Evolutionary conservation across 2,113 vertebrate genomes (phyloP), one percentile per base, ranked within the genome.

Genomic region (Sinocyclocheilus anshuiensis): DNA sequence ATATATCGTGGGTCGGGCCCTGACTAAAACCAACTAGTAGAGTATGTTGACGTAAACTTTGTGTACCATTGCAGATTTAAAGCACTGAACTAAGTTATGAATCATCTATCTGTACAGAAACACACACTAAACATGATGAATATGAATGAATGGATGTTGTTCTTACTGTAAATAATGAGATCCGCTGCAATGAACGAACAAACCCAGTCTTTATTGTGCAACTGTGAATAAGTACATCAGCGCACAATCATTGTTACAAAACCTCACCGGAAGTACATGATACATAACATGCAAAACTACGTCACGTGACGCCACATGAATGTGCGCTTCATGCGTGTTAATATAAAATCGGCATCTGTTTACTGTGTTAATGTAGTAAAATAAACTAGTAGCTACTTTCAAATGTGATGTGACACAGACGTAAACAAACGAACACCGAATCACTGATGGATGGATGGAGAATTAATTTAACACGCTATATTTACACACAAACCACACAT

Each of bases 201-300:
- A 45, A 45, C 42, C 10, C 59, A 48, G 22, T 24, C 59, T 42
- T 63, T 61, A n/a, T 12, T 65, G 61, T 26, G 12, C 4, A 65
- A 13, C n/a, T 29, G 48, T 57, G 6, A 9, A 18, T 29, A 74
- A 12, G 33, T 84, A 9, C 36, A 75, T 24, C 63, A 75, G 8
- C 59, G 16, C 67, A 39, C 16, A 11, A 29, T 50, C 55, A 16
- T 4, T 67, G 78, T 85, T 89, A 71, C 80, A 61, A 83, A 86
- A 84, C 22, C 74, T 83, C 20, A 77, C 4, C 42, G 29, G 77
- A 24, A 79, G 79, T 87, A 76, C 48, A 57, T 16, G 18, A 22
- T 75, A 85, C 72, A 57, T 83, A 83, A 61, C 69, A 59, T 36
- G 4, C 33, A 57, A 22, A 11, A 45, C 11, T 16, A 20, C 53